A percentile compares a stretch with the other conserved stretches of the same genome.
Conservation (phyloP, 2,797 vertebrate genomes). For the Rhinichthys osculus region DNA sequence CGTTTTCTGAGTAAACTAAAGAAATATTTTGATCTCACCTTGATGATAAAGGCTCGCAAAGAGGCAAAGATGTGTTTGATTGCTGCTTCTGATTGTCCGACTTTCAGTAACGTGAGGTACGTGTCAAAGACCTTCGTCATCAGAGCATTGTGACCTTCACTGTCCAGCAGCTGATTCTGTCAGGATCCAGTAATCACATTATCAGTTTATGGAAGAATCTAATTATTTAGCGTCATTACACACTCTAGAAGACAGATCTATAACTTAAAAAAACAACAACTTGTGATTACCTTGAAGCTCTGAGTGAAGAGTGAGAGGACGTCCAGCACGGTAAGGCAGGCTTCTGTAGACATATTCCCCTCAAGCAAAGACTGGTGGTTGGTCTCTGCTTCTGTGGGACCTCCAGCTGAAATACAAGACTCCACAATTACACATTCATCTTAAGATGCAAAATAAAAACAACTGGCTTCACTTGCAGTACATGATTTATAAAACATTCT, state of each 20-base stretch:
- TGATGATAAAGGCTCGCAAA: constrained; percentile 91
- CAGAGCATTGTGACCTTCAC: constrained; percentile 91
- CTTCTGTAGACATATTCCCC: constrained; percentile 91
- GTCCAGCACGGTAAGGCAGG: constrained; percentile 90
- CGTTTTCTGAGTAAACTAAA: not conserved
- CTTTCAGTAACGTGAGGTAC: constrained; percentile 91
- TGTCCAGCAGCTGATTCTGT: constrained; percentile 92
- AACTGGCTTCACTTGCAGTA: no score
- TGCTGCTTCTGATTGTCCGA: constrained; percentile 90
- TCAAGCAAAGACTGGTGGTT: constrained; percentile 93
- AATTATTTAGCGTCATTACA: not conserved
- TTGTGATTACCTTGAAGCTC: constrained; percentile 87
- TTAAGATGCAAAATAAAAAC: not conserved
- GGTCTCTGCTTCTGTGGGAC: constrained; percentile 90
- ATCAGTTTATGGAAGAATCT: constrained; percentile 7
- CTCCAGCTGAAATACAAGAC: constrained; percentile 74
- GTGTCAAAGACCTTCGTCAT: constrained; percentile 97
- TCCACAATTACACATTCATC: constrained; percentile 4
- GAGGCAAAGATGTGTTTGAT: constrained; percentile 92
- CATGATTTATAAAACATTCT: not conserved
- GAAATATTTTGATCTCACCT: constrained; percentile 77
- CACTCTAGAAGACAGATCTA: not conserved
- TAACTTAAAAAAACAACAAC: not conserved
- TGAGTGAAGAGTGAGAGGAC: constrained; percentile 90
- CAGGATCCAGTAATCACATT: constrained; percentile 54